Base-by-base conservation (phyloP, 1,140 invertebrate genomes). In the Teleopsis dalmanni region DNA sequence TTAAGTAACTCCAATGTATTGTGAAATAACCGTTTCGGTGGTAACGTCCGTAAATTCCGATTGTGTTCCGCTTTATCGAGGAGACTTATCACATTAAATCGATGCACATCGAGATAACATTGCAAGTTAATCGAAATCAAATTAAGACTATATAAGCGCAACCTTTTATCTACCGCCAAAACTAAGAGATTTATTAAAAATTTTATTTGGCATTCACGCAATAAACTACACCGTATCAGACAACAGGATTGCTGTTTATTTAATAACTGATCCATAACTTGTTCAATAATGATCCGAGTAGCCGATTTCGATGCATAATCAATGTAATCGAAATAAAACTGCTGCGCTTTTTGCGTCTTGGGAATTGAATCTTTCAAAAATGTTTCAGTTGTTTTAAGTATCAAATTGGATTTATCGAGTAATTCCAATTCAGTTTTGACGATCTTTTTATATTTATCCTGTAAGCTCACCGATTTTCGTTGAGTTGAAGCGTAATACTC, bases 41-140 rank as follows among this genome's bases (percentile, higher is more conserved):
- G 36, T 4, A 25, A 42, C 10, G 26, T 44, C 9, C 23, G 33
- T 2, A 41, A 48, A 3, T 33, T 10, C 34, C 27, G 23, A 19
- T 10, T 10, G 26, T 25, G 26, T 16, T 10, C 22, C 3, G 9
- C 0, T 13, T 36, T 11, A 14, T 21, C 13, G 7, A 65, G 21
- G 51, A 65, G 48, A 21, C 62, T 65, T 2, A 62, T 21, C 54
- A 65, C 55, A 22, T 65, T 59, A 22, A 62, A 65, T 19, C 65
- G 65, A 3, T 59, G 53, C 31, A 65, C 38, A 48, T 65, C 62
- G 19, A 51, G 10, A 40, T 3, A 37, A 23, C 36, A 9, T 23
- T 62, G 54, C 16, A 65, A 43, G 34, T 50, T 56, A 10, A 65
- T 53, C 16, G n/a, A 11, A 9, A 45, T 42, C 0, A 65, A 18